A percentile compares a stretch with the other conserved stretches of the same genome.
Conservation (phyloP, 2,888 invertebrate genomes). For the Heliconius sara region DNA sequence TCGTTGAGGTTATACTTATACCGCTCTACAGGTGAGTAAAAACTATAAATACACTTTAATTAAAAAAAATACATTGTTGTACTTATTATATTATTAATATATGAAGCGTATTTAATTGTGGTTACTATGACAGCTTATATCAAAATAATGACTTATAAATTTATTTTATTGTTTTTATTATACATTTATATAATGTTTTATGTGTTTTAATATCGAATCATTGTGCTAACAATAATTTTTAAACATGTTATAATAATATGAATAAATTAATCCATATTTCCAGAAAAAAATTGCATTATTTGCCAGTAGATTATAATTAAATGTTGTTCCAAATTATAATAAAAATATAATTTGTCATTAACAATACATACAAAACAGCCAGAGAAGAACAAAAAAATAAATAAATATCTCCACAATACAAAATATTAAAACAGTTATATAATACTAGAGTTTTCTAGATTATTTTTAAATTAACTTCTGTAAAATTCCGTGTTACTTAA, state of each 20-base stretch:
- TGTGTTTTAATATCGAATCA: background rate
- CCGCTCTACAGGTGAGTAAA: slow-evolving; percentile 30
- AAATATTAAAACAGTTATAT: too few species aligned
- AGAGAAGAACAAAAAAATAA: too few species aligned
- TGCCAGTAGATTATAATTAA: too few species aligned
- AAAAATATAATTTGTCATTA: too few species aligned
- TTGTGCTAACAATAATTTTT: background rate
- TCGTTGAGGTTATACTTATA: slow-evolving; percentile 17
- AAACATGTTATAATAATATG: background rate
- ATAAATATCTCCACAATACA: too few species aligned
- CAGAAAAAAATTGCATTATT: too few species aligned
- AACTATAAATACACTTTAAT: background rate
- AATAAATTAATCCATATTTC: too few species aligned
- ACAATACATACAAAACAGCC: too few species aligned
- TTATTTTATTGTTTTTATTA: background rate
- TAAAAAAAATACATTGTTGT: background rate
- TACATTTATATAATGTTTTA: background rate
- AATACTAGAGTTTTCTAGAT: too few species aligned
- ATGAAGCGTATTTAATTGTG: background rate
- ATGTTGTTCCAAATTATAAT: too few species aligned
- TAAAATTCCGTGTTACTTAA: too few species aligned
- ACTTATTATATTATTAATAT: background rate
- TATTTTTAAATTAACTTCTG: too few species aligned
- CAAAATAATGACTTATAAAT: background rate
- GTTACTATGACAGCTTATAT: background rate